Evolutionary conservation across 2,113 vertebrate genomes (phyloP), one percentile per base, ranked within the genome.

Genomic region (Trinectes maculatus): DNA sequence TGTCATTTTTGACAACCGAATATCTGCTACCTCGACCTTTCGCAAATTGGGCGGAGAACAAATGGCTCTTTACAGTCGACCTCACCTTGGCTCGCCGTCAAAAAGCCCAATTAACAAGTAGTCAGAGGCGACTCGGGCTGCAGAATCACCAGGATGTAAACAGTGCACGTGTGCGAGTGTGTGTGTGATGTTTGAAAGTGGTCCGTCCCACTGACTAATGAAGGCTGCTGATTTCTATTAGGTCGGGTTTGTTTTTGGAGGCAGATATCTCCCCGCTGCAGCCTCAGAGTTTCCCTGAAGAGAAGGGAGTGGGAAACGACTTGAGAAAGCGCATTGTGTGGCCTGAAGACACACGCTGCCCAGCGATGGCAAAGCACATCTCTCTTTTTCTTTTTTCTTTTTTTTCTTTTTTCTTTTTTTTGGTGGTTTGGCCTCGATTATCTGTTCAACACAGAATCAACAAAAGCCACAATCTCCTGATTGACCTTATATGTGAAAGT

Each of bases 211-310:
- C 60, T 70, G 75, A 74, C 81, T 88, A 88, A 88, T 84, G 86
- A 87, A 81, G 80, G 77, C 84, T 62, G 83, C 83, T 78, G 76
- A 84, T 80, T 78, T 81, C 54, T 72, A 72, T 80, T 72, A 66
- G 77, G 79, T 73, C 70, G 21, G 33, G 80, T 83, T 85, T 87
- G 74, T 86, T 80, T 79, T 78, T 25, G 65, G 62, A 75, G 87
- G 87, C 82, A 91, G 92, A 93, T 94, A 93, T 95, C 93, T 94
- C 88, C 83, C 85, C 88, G 64, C 91, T 77, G 8, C 93, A 96
- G 93, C 90, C 91, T 82, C 55, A 73, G 61, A 89, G 85, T 80
- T 93, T 92, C 91, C 80, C 81, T 39, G 87, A 94, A 94, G 91
- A 92, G 92, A 91, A 74, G 77, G 76, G 85, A 89, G 79, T 36